Base-by-base conservation (phyloP, 2,113 vertebrate genomes). In the Poeciliopsis retropinna region DNA sequence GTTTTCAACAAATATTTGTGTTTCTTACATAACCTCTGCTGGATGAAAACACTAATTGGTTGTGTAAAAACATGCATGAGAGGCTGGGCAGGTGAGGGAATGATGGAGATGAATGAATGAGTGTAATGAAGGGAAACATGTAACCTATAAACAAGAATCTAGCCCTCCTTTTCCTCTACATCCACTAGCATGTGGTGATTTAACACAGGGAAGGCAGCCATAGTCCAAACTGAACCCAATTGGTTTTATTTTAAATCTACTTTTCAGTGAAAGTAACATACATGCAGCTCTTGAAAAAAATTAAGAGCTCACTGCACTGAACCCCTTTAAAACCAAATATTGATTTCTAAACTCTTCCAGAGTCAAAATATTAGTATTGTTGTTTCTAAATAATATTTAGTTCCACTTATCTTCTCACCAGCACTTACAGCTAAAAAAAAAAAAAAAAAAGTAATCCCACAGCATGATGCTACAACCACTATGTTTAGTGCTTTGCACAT, bases 1-100 rank as follows among this genome's bases (percentile, higher is more conserved):
- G 76, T 90, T 94, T 92, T 88, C 63, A 85, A 69, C 88, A 89
- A 94, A 94, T 93, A 92, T 94, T 94, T 85, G 88, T 89, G 76
- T 71, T 89, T 81, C 87, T 94, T 94, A 87, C 84, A 92, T 85
- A 92, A 94, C 88, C 77, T 75, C 70, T 82, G 67, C 72, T 76
- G 81, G 85, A 87, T 51, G 72, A 92, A 94, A 93, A 92, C 86
- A 90, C 74, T 85, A 87, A 92, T 91, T 92, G 85, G 75, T 85
- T 89, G 87, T 89, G 78, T 76, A 70, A 90, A 91, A 89, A 90
- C 84, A 86, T 86, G 72, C 72, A 70, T 76, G 79, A 76, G 79
- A 82, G 79, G 80, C 67, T n/a, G 76, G 39, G 75, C 65, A 32
- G 60, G 61, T 28, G 32, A 37, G 67, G 10, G 70, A 73, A 72